These are phyloP conservation scores for Styela clava DNA, from an alignment of 23 tunicate genomes.

Conservation along the genomic window DNA sequence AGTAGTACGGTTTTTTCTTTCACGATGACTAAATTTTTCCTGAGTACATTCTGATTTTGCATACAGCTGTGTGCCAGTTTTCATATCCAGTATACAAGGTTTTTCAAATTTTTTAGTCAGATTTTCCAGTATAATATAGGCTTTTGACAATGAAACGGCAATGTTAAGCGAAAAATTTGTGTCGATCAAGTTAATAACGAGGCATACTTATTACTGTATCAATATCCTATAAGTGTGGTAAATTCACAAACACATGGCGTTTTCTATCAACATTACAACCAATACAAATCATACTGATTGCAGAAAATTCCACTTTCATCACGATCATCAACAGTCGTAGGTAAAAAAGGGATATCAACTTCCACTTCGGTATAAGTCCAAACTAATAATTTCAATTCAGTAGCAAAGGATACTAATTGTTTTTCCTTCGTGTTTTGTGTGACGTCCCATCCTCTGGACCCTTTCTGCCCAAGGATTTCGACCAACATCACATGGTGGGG, in stretches of 20 bases:
- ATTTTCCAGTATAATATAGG: constrained; percentile 47
- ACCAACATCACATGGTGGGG: constrained; percentile 20
- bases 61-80: constrained; percentile 47
- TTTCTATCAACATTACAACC: too few relatives aligned
- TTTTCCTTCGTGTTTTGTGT: not conserved
- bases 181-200: too few relatives aligned
- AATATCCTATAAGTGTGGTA: too few relatives aligned
- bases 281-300: too few relatives aligned
- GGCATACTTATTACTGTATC: too few relatives aligned
- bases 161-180: not conserved
- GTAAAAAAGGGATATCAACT: too few relatives aligned
- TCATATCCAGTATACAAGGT: constrained; percentile 59
- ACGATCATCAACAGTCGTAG: too few relatives aligned
- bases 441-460: constrained; percentile 24
- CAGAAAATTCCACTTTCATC: too few relatives aligned
- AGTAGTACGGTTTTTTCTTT: constrained; percentile 25
- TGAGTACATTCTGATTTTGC: constrained; percentile 30
- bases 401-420: constrained; percentile 34
- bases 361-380: too few relatives aligned
- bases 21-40: constrained; percentile 24
- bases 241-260: too few relatives aligned
- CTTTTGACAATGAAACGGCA: constrained; percentile 5
- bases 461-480: constrained; percentile 59
- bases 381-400: too few relatives aligned
- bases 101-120: constrained; percentile 19